These are phyloP conservation scores for Tiliacea citrago DNA, from an alignment of 2,888 invertebrate species.

Conservation along the genomic window DNA sequence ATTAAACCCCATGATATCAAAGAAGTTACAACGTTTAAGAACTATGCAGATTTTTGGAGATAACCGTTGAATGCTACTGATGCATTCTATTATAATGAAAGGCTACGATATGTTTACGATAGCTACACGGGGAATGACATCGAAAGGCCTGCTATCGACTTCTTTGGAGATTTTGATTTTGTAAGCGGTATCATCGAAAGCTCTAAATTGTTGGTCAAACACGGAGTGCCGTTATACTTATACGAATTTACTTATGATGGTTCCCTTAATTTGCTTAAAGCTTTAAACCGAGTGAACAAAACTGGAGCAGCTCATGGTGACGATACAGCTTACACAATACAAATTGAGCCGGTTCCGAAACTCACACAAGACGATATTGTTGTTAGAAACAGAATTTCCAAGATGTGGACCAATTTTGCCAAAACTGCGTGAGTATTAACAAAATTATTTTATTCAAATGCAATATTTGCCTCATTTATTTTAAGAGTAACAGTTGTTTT, in stretches of 20 bases:
- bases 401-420: slow-evolving; percentile 80
- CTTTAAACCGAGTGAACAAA: slow-evolving; percentile 25
- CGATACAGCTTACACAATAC: slow-evolving; percentile 68
- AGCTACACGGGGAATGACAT: slow-evolving; percentile 53
- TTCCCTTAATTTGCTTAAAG: slow-evolving; percentile 69
- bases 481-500: background rate
- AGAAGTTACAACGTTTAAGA: slow-evolving; percentile 66
- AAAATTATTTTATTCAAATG: background rate
- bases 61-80: slow-evolving; percentile 44
- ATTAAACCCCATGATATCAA: slow-evolving; percentile 67
- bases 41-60: slow-evolving; percentile 69
- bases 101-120: slow-evolving; percentile 47
- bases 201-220: slow-evolving; percentile 49
- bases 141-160: slow-evolving; percentile 71
- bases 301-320: slow-evolving; percentile 76
- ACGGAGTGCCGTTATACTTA: slow-evolving; percentile 69
- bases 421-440: slow-evolving; percentile 74
- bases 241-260: slow-evolving; percentile 77
- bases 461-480: background rate
- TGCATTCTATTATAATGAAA: slow-evolving; percentile 66
- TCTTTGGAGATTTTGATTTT: slow-evolving; percentile 77
- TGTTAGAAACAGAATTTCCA: slow-evolving; percentile 69
- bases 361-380: slow-evolving; percentile 57
- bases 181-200: slow-evolving; percentile 66
- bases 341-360: slow-evolving; percentile 37